Conservation (phyloP, 1,140 invertebrate genomes). For the Apocrypta bakeri region DNA sequence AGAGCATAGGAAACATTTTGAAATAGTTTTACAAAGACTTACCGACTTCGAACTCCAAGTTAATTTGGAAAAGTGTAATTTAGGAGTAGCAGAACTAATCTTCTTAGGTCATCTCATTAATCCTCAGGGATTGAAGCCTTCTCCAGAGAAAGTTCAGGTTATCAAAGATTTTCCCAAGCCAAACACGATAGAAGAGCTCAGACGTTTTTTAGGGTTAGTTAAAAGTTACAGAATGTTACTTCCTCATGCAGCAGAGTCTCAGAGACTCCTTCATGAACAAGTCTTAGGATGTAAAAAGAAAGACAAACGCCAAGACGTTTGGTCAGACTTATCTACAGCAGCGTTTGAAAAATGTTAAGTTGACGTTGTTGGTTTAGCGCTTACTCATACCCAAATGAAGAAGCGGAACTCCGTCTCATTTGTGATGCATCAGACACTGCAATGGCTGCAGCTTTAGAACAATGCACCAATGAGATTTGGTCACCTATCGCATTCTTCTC, state of each 20-base stretch:
- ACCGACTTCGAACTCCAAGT: not conserved
- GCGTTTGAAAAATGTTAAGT: slow-evolving; percentile 54
- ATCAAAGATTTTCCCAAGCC: slow-evolving; percentile 49
- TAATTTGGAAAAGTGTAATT: slow-evolving; percentile 39
- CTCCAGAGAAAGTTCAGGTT: slow-evolving; percentile 23
- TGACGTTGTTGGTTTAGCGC: not conserved
- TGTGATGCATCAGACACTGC: not conserved
- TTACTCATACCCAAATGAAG: not conserved
- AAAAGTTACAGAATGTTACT: slow-evolving; percentile 56
- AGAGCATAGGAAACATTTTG: slow-evolving; percentile 50
- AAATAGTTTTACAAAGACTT: slow-evolving; percentile 4
- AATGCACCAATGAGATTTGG: not conserved
- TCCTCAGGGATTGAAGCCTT: not conserved
- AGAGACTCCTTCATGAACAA: slow-evolving; percentile 55
- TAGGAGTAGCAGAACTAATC: slow-evolving; percentile 32
- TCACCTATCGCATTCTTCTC: not conserved
- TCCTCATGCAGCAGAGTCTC: slow-evolving; percentile 51
- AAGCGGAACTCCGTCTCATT: not conserved
- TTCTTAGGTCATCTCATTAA: slow-evolving; percentile 1
- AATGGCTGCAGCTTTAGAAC: not conserved
- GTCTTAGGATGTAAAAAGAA: slow-evolving; percentile 54
- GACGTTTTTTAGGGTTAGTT: slow-evolving; percentile 56
- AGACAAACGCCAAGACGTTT: slow-evolving; percentile 51
- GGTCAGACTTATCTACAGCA: slow-evolving; percentile 45
- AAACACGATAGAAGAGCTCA: slow-evolving; percentile 33